Evolutionary conservation across 2,797 vertebrate species (phyloP).

Genomic region (Kryptopterus vitreolus): DNA sequence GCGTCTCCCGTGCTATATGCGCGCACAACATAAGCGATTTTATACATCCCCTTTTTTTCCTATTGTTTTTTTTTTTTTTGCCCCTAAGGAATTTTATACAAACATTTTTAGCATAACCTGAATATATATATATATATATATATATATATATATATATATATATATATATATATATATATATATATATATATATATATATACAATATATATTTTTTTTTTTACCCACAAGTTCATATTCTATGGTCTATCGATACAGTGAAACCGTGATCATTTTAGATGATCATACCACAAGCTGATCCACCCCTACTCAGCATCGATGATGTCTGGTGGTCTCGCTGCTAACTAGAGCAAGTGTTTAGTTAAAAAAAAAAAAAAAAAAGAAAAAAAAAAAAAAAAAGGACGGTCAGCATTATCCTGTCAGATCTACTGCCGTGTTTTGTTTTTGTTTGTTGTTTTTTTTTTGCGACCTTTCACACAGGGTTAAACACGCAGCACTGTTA

Average conservation of each 20-base stretch:
- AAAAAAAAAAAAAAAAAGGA: background rate
- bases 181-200: too few species aligned
- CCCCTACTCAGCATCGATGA: background rate
- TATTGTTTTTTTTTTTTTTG: background rate
- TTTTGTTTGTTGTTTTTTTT: too few species aligned
- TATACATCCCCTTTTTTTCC: background rate
- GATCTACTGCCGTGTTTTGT: constrained; percentile 30
- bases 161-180: too few species aligned
- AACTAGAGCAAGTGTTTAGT: constrained; percentile 2
- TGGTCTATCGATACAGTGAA: background rate
- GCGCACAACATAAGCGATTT: background rate
- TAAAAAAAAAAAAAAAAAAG: background rate
- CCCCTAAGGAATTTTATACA: background rate
- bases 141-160: too few species aligned
- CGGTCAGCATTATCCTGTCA: constrained; percentile 10
- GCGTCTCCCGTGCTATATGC: too few species aligned
- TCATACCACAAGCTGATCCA: background rate
- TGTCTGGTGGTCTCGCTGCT: constrained; percentile 15
- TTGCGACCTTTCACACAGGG: constrained; percentile 19
- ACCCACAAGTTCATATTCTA: background rate
- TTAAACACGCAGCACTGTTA: constrained; percentile 24
- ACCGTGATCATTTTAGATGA: background rate
- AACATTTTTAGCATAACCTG: background rate
- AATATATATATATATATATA: too few species aligned
- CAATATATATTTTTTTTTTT: too few species aligned